Conservation (phyloP, 2,888 invertebrate species). For the Rhopalosiphum nymphaeae region DNA sequence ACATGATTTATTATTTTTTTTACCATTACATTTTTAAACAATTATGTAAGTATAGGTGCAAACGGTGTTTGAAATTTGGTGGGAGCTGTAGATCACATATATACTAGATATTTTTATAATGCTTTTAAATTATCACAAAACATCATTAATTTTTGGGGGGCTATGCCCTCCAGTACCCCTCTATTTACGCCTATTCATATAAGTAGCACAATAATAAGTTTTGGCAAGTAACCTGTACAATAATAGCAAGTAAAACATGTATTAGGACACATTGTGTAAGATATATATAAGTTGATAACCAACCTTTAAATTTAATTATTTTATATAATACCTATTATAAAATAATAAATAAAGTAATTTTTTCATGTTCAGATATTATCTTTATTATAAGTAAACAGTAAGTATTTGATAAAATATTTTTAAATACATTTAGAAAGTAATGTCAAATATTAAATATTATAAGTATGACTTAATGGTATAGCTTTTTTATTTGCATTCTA, state of each 20-base stretch:
- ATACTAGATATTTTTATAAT: too few relatives aligned
- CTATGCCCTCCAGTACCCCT: rapidly evolving
- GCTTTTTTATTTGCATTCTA: not conserved
- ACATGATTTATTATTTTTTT: not conserved
- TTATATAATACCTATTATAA: not conserved
- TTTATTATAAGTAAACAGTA: not conserved
- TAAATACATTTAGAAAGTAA: not conserved
- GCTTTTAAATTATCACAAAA: too few relatives aligned
- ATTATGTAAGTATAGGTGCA: not conserved
- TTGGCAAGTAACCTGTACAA: not conserved
- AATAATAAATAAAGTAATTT: not conserved
- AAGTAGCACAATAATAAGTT: not conserved
- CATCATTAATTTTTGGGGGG: too few relatives aligned
- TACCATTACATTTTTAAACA: not conserved
- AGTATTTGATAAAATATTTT: not conserved
- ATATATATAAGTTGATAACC: not conserved
- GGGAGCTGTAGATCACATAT: too few relatives aligned
- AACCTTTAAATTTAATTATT: not conserved
- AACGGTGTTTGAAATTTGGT: too few relatives aligned
- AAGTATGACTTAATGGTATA: not conserved
- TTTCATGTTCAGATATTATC: not conserved
- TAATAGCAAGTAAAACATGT: not conserved
- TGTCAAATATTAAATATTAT: not conserved
- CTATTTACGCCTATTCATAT: not conserved
- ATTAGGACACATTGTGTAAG: not conserved